Evolutionary conservation across 1,140 invertebrate species (phyloP).

Genomic region (Drosophila burlai): DNA sequence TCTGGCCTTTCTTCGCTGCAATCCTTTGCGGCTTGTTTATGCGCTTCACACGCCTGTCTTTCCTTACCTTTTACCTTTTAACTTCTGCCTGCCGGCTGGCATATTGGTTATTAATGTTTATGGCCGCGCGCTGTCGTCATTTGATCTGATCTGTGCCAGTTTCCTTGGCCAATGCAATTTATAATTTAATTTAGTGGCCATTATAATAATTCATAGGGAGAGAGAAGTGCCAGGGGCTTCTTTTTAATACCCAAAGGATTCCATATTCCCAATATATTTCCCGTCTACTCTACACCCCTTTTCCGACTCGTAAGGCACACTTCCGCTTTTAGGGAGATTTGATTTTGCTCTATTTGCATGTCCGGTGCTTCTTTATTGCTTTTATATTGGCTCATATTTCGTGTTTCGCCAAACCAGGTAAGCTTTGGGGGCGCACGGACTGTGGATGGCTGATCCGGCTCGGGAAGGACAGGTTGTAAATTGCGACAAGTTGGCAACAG

Average conservation of each 20-base stretch:
- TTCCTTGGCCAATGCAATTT: conserved; percentile 58
- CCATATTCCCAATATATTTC: background rate
- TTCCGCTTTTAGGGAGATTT: conserved; percentile 56
- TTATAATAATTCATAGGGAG: conserved; percentile 63
- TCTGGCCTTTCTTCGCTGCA: conserved; percentile 51
- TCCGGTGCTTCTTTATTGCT: conserved; percentile 69
- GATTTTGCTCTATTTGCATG: conserved; percentile 58
- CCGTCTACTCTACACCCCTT: background rate
- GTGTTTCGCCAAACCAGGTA: conserved; percentile 24
- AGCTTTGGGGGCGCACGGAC: conserved; percentile 1
- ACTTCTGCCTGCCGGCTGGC: conserved; percentile 22
- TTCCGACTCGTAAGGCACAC: conserved; percentile 31
- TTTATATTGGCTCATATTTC: conserved; percentile 83
- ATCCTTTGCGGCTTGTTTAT: conserved; percentile 74
- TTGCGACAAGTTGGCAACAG: conserved; percentile 81
- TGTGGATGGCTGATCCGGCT: conserved; percentile 23
- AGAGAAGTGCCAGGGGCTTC: background rate
- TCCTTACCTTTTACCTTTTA: conserved; percentile 38
- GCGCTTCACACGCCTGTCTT: conserved; percentile 77
- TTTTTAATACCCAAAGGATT: background rate
- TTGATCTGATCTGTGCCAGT: conserved; percentile 69
- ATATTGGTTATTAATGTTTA: conserved; percentile 83
- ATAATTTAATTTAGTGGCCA: conserved; percentile 67
- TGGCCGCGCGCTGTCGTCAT: conserved; percentile 51
- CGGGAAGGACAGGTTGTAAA: conserved; percentile 61